These are phyloP conservation scores for Argyrosomus japonicus DNA, from an alignment of 2,113 vertebrate species.

Conservation along the genomic window DNA sequence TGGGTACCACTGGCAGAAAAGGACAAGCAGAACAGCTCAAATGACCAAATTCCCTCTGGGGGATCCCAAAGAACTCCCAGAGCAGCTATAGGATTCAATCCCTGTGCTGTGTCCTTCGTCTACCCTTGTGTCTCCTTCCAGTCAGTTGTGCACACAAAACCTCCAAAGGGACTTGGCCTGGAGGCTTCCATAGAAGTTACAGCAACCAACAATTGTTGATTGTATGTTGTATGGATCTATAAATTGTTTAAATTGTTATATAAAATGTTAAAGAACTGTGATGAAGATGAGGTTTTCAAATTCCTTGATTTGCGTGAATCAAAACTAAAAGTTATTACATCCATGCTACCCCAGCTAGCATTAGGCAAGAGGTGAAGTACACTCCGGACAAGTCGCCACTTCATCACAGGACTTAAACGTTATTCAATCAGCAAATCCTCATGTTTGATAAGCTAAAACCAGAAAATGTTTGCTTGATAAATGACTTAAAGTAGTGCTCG, in stretches of 20 bases:
- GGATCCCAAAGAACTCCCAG: background rate
- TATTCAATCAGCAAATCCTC: background rate
- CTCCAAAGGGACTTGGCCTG: background rate
- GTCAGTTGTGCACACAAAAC: background rate
- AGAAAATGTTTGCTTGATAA: background rate
- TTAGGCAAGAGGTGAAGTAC: no score
- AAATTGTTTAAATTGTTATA: background rate
- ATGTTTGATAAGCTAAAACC: no score
- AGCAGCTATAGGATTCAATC: slow-evolving; percentile 7
- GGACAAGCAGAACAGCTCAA: slow-evolving; percentile 30
- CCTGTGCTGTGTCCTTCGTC: background rate
- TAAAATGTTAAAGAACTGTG: background rate
- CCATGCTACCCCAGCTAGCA: no score
- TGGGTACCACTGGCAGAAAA: slow-evolving; percentile 10
- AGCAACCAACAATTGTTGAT: background rate
- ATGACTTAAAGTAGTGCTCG: background rate
- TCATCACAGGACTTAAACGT: background rate
- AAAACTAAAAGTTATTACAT: background rate
- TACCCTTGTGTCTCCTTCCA: background rate
- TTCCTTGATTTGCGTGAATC: background rate
- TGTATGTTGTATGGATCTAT: background rate
- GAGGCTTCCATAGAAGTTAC: no score
- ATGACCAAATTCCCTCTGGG: slow-evolving; percentile 18
- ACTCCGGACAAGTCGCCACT: no score
- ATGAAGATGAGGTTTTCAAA: background rate